Percentiles rank a stretch among this genome's conserved stretches.
Conservation (phyloP, 2,888 invertebrate genomes). For the Brachynemurus nebulosus region DNA sequence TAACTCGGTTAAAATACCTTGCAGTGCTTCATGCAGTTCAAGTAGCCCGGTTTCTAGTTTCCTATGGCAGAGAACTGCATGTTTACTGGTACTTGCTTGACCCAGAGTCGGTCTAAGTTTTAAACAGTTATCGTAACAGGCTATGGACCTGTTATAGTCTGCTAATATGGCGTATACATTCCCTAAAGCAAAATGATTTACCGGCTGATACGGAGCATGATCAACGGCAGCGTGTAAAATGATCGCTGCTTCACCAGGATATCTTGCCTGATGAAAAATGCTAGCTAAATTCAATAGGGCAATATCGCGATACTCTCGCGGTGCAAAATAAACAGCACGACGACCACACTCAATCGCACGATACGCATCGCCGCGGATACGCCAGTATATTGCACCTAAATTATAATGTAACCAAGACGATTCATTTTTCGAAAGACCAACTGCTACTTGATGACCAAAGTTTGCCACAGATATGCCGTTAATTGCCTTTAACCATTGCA, state of each 20-base stretch:
- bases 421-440: conserved; percentile 46
- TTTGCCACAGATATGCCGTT: conserved; percentile 28
- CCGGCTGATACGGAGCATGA: conserved; percentile 45
- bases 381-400: conserved; percentile 67
- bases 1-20: conserved; percentile 44
- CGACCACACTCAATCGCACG: conserved; percentile 69
- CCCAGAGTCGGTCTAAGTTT: conserved; percentile 47
- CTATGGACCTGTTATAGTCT: conserved; percentile 56
- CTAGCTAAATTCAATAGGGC: conserved; percentile 60
- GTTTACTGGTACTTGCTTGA: conserved; percentile 43
- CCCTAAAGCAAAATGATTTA: conserved; percentile 53
- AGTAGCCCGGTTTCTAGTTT: conserved; percentile 47
- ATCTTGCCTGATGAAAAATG: conserved; percentile 51
- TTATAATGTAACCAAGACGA: conserved; percentile 71
- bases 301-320: conserved; percentile 55
- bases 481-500: conserved; percentile 29
- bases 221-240: conserved; percentile 59
- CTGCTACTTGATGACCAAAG: conserved; percentile 49
- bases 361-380: conserved; percentile 56
- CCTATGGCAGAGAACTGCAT: conserved; percentile 53
- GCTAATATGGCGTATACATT: conserved; percentile 52
- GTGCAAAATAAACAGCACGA: conserved; percentile 58
- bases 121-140: conserved; percentile 50
- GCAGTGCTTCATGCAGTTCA: conserved; percentile 52
- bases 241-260: conserved; percentile 56